A percentile compares a stretch with the other conserved stretches of the same genome.
These are phyloP conservation scores for Oenanthe melanoleuca DNA, from an alignment of 2,113 vertebrate species.

Conservation along the genomic window DNA sequence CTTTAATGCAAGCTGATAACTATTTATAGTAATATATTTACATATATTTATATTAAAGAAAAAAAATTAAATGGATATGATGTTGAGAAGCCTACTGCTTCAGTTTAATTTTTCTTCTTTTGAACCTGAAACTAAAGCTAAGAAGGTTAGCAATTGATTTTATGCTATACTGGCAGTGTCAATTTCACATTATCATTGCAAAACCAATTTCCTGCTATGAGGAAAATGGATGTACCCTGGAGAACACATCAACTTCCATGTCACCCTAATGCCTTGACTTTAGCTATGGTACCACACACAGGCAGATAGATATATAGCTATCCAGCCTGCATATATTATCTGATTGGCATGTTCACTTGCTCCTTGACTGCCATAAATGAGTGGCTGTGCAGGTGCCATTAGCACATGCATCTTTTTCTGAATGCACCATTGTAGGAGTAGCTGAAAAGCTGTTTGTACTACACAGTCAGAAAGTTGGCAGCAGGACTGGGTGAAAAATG, in stretches of 20 bases:
- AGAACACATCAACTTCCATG: not conserved
- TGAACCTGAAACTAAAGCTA: not conserved
- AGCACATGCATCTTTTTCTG: conserved; percentile 61
- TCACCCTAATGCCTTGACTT: not conserved
- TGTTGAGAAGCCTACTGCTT: not conserved
- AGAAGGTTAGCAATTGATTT: not conserved
- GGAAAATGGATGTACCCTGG: not conserved
- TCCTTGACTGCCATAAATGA: conserved; percentile 41
- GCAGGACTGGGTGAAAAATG: conserved; percentile 47
- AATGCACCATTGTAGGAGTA: conserved; percentile 57
- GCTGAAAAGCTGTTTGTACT: conserved; percentile 67
- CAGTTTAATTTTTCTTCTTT: not conserved
- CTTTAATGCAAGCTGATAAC: not conserved
- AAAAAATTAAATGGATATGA: not conserved
- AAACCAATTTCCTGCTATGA: not conserved
- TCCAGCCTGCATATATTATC: conserved; percentile 49
- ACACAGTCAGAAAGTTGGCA: conserved; percentile 53
- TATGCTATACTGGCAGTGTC: not conserved
- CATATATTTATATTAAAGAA: not conserved
- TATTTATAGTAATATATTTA: not conserved
- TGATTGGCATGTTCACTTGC: conserved; percentile 54
- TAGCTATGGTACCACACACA: conserved; percentile 33
- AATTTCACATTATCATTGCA: not conserved
- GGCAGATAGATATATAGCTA: not conserved
- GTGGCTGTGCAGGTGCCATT: conserved; percentile 57